Conservation (phyloP, 1,140 invertebrate genomes). For the Drosophila pseudoobscura region DNA sequence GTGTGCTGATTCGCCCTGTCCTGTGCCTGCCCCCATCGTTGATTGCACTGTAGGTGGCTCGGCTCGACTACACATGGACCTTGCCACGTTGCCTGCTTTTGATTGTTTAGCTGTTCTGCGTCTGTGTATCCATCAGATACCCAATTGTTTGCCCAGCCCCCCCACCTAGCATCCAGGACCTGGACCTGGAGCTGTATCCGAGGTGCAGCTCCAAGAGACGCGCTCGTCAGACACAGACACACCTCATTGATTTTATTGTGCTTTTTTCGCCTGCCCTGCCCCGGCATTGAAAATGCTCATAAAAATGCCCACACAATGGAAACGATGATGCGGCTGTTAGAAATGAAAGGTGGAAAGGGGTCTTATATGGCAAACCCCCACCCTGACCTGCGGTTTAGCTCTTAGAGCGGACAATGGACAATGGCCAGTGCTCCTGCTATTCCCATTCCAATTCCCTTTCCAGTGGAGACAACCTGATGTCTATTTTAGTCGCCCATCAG, state of each 20-base stretch:
- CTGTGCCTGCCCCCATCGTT: constrained; percentile 49
- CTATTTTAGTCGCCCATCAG: constrained; percentile 58
- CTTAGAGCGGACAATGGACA: constrained; percentile 36
- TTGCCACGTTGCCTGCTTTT: constrained; percentile 49
- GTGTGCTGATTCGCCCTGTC: not conserved
- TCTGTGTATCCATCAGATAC: constrained; percentile 61
- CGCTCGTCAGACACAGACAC: constrained; percentile 50
- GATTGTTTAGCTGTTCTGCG: constrained; percentile 72
- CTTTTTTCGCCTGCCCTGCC: constrained; percentile 54
- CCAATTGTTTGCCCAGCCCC: constrained; percentile 67
- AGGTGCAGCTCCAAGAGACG: constrained; percentile 53
- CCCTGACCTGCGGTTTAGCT: constrained; percentile 37
- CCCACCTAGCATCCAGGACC: constrained; percentile 11
- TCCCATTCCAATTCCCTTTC: constrained; percentile 24
- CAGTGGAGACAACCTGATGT: constrained; percentile 65
- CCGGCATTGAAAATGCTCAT: constrained; percentile 74
- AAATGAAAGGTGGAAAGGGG: constrained; percentile 18
- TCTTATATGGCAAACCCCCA: not conserved
- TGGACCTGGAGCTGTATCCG: constrained; percentile 12
- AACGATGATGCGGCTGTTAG: constrained; percentile 71
- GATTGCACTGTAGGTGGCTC: constrained; percentile 71
- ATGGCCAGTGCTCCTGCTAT: constrained; percentile 11
- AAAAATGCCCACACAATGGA: constrained; percentile 81
- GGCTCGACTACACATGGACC: constrained; percentile 19
- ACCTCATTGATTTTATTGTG: constrained; percentile 82